Percentiles rank a stretch among this genome's conserved stretches.
Conservation (phyloP, 1,140 invertebrate species). For the Phocides pigmalion region DNA sequence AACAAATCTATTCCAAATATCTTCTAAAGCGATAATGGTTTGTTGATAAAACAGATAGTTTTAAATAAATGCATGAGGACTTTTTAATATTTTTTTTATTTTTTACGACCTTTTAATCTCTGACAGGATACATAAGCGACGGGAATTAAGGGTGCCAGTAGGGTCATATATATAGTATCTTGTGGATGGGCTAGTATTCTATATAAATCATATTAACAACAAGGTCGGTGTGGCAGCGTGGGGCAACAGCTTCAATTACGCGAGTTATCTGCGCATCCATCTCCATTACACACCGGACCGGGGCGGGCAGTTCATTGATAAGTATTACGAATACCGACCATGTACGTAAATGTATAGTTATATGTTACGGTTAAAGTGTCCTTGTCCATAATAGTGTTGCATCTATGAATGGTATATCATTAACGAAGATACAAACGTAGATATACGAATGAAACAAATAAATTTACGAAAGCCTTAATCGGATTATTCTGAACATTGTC, state of each 20-base stretch:
- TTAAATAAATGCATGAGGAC: too few relatives aligned
- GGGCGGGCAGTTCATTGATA: conserved; percentile 16
- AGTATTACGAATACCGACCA: neutral
- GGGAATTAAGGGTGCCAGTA: neutral
- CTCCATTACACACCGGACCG: conserved; percentile 5
- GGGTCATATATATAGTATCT: neutral
- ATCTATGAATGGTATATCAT: too few relatives aligned
- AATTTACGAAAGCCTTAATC: too few relatives aligned
- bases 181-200: neutral
- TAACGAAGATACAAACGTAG: too few relatives aligned
- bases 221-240: conserved; percentile 7
- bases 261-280: conserved; percentile 17
- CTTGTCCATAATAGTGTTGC: too few relatives aligned
- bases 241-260: conserved; percentile 5
- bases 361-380: neutral
- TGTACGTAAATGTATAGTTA: neutral
- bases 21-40: too few relatives aligned
- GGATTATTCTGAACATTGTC: too few relatives aligned
- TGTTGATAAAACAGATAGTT: too few relatives aligned
- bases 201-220: conserved; percentile 4
- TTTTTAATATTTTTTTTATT: too few relatives aligned
- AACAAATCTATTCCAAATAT: too few relatives aligned
- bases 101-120: neutral
- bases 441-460: too few relatives aligned
- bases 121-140: too few relatives aligned